Evolutionary conservation across 2,797 vertebrate species (phyloP).

Genomic region (Podarcis lilfordi): DNA sequence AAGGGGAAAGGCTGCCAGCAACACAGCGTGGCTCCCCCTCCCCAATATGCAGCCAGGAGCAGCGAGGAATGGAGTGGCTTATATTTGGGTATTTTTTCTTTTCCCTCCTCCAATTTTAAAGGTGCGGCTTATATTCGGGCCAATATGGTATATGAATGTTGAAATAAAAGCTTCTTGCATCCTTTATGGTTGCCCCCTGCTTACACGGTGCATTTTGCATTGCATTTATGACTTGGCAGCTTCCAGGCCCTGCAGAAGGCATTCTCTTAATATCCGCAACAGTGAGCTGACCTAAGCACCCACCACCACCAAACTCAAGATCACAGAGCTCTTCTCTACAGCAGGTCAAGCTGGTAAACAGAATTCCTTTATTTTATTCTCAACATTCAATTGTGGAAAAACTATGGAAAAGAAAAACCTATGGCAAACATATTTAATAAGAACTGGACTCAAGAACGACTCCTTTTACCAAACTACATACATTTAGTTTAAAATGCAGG

Average conservation of each 20-base stretch:
- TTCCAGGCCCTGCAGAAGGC: background rate
- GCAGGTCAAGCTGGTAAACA: constrained; percentile 21
- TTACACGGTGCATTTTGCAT: too few relatives aligned
- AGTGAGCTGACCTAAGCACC: background rate
- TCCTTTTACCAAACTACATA: constrained; percentile 38
- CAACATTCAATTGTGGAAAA: constrained; percentile 66
- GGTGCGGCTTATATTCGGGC: too few relatives aligned
- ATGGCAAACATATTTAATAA: constrained; percentile 51
- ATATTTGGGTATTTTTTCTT: too few relatives aligned
- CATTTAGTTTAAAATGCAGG: background rate
- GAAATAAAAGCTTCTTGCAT: background rate
- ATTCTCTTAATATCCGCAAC: background rate
- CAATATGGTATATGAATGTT: background rate
- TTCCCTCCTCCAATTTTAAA: too few relatives aligned
- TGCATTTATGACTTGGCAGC: background rate
- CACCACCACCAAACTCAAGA: background rate
- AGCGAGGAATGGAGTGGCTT: too few relatives aligned
- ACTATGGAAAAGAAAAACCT: constrained; percentile 63
- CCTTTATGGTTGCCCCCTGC: background rate
- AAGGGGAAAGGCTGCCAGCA: too few relatives aligned
- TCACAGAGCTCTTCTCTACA: constrained; percentile 34
- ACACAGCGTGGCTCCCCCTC: too few relatives aligned
- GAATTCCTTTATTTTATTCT: constrained; percentile 26
- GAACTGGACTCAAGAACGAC: constrained; percentile 3
- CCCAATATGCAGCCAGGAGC: too few relatives aligned